Percentiles rank a stretch among this genome's conserved stretches.
Evolutionary conservation across 1,140 invertebrate genomes (phyloP).

Genomic region (Rhizoglyphus robini): DNA sequence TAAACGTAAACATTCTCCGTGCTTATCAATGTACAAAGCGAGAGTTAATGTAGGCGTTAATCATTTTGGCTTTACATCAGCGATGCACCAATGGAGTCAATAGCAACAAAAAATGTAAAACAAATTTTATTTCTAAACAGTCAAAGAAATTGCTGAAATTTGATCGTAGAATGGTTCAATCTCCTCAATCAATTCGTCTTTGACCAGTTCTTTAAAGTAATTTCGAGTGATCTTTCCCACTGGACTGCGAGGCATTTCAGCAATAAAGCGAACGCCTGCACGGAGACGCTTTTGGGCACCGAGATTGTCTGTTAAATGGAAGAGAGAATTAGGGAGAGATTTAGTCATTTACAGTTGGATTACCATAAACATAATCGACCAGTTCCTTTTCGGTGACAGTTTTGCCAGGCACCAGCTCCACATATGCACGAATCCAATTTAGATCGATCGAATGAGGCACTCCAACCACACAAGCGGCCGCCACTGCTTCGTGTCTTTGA

Average conservation of each 20-base stretch:
- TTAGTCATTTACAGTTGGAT: not conserved
- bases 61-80: too few species aligned
- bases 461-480: not conserved
- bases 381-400: constrained; percentile 1
- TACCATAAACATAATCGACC: not conserved
- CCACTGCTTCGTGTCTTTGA: not conserved
- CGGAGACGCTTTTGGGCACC: constrained; percentile 29
- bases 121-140: too few species aligned
- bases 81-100: too few species aligned
- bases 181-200: constrained; percentile 8
- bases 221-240: constrained; percentile 27
- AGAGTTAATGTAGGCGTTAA: too few species aligned
- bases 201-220: constrained; percentile 13
- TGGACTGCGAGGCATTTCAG: constrained; percentile 30
- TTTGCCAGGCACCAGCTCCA: not conserved
- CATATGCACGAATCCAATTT: constrained; percentile 2
- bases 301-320: constrained; percentile 25
- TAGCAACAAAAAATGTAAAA: too few species aligned
- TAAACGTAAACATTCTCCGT: too few species aligned
- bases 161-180: too few species aligned
- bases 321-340: not conserved
- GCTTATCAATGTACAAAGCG: too few species aligned
- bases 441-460: not conserved
- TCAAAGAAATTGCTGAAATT: too few species aligned
- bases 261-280: constrained; percentile 31